phyloP scores from a whole-genome alignment of 2,888 invertebrate genomes.

The Lepidonotus clava region DNA sequence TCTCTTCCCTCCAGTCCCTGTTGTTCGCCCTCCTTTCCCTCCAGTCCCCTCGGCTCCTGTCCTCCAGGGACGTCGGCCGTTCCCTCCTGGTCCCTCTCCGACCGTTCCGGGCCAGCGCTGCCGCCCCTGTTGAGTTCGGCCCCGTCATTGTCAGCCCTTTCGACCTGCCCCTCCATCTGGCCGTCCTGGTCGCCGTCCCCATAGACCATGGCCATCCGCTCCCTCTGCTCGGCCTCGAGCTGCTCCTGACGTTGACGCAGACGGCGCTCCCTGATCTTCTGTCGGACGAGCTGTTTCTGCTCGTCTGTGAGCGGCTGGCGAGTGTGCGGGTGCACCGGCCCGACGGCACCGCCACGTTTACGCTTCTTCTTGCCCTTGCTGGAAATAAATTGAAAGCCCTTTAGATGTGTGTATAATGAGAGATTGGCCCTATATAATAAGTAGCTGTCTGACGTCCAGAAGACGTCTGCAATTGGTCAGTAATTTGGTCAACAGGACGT shows the following conservation, averaged over 20 bases:
- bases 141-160: background rate
- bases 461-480: no score
- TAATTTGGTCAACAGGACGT: no score
- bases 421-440: no score
- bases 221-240: background rate
- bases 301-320: background rate
- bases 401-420: no score
- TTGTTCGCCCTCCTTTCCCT: background rate
- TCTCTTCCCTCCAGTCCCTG: background rate
- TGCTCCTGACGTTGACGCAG: background rate
- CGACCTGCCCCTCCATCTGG: background rate
- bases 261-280: background rate
- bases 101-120: background rate
- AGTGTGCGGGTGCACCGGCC: background rate
- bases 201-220: background rate
- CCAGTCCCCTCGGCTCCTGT: background rate
- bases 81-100: background rate
- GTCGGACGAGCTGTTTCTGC: background rate
- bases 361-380: constrained; percentile 18
- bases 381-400: no score
- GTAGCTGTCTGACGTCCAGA: no score
- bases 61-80: no score
- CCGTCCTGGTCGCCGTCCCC: background rate
- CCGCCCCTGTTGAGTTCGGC: background rate
- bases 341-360: background rate